Evolutionary conservation across 2,113 vertebrate genomes (phyloP).

Genomic region (Aphelocoma coerulescens): DNA sequence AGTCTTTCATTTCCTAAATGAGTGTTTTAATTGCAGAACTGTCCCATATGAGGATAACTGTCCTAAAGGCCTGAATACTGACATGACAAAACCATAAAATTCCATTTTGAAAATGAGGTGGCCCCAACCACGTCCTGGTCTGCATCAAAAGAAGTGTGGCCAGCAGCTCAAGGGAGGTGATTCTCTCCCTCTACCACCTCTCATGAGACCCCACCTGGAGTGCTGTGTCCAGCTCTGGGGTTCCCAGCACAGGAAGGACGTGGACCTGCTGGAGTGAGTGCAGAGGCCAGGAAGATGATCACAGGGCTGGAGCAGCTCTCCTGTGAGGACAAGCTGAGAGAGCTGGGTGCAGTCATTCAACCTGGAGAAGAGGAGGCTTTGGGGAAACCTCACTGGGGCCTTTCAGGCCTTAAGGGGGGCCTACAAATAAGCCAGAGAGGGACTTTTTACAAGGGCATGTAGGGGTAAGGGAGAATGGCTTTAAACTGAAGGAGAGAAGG

Average conservation of each 20-base stretch:
- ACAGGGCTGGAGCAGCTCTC: neutral
- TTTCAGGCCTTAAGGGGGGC: neutral
- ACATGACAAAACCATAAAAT: neutral
- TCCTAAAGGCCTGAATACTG: neutral
- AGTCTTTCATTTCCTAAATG: neutral
- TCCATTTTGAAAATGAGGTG: rapidly evolving
- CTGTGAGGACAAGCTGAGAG: neutral
- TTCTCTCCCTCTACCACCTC: neutral
- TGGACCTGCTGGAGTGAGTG: rapidly evolving
- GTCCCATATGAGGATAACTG: neutral
- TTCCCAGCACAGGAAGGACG: neutral
- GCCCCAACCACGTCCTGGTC: too few relatives aligned
- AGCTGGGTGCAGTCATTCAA: neutral
- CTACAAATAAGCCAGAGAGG: neutral
- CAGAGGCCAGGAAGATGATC: neutral
- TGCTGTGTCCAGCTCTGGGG: neutral
- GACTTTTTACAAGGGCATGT: neutral
- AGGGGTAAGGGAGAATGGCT: neutral
- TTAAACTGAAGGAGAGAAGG: neutral
- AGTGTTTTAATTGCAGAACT: neutral
- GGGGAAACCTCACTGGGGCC: neutral
- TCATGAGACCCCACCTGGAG: too few relatives aligned
- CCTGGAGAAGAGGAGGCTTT: neutral
- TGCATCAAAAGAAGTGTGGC: neutral
- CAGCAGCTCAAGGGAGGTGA: neutral